These are phyloP conservation scores for Mechanitis mazaeus DNA, from an alignment of 2,888 invertebrate species.

Conservation along the genomic window DNA sequence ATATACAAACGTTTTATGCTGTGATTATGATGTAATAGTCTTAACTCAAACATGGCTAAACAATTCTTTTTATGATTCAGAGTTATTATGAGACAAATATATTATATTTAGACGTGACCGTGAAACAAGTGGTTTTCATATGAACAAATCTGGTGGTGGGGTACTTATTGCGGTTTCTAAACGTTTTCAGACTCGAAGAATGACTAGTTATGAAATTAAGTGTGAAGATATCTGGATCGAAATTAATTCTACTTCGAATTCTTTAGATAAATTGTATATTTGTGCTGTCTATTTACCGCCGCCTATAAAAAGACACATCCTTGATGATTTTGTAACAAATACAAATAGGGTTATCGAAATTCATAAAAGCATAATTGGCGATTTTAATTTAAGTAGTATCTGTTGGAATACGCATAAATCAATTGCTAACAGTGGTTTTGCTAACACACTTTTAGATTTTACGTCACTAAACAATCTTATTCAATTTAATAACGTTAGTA, in stretches of 20 bases:
- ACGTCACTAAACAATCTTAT: too few relatives aligned
- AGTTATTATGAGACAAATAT: conserved; percentile 28
- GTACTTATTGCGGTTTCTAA: conserved; percentile 26
- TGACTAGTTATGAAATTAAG: background rate
- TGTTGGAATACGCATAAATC: conserved; percentile 2
- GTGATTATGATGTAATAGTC: conserved; percentile 24
- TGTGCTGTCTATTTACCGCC: conserved; percentile 18
- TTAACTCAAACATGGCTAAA: conserved; percentile 32
- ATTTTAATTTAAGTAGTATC: conserved; percentile 18
- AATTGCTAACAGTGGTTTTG: too few relatives aligned
- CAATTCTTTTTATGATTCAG: conserved; percentile 20
- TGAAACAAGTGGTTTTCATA: conserved; percentile 7
- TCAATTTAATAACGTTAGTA: too few relatives aligned
- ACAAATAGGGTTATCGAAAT: conserved; percentile 8
- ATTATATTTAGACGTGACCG: conserved; percentile 28
- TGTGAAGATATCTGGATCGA: conserved; percentile 20
- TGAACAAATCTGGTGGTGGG: conserved; percentile 27
- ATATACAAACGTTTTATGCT: conserved; percentile 19
- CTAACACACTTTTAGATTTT: too few relatives aligned
- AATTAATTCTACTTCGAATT: background rate
- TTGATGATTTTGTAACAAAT: conserved; percentile 11
- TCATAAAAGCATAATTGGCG: conserved; percentile 10
- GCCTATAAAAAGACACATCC: conserved; percentile 12
- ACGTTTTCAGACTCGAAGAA: conserved; percentile 9
- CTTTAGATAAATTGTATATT: conserved; percentile 5